Evolutionary conservation across 1,140 invertebrate species (phyloP).

Genomic region (Batillaria attramentaria): DNA sequence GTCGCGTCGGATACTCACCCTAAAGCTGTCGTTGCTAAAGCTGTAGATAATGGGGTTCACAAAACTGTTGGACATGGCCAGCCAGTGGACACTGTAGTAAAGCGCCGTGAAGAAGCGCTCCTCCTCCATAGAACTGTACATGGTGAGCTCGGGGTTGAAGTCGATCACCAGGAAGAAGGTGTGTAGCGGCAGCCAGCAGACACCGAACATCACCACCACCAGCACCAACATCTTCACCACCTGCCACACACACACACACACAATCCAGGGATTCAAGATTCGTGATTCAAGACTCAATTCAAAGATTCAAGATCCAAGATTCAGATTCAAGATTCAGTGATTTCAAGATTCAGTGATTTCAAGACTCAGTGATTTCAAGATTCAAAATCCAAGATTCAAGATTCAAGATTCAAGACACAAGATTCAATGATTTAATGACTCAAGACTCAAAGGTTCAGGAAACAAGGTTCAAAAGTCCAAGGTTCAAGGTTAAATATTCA

Average conservation of each 20-base stretch:
- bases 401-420: too few relatives aligned
- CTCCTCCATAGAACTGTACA: constrained; percentile 32
- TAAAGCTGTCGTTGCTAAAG: constrained; percentile 89
- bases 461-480: too few relatives aligned
- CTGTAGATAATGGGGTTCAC: constrained; percentile 92
- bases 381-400: too few relatives aligned
- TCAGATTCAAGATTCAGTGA: background rate
- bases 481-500: too few relatives aligned
- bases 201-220: constrained; percentile 74
- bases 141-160: constrained; percentile 47
- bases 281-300: background rate
- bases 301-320: background rate
- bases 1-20: constrained; percentile 74
- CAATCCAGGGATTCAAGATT: background rate
- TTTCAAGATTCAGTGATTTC: too few relatives aligned
- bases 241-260: constrained; percentile 54
- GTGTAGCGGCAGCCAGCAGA: constrained; percentile 75
- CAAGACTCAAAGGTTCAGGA: too few relatives aligned
- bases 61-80: constrained; percentile 82
- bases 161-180: constrained; percentile 66
- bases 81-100: constrained; percentile 72
- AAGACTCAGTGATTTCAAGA: too few relatives aligned
- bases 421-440: too few relatives aligned
- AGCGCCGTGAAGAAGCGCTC: constrained; percentile 47
- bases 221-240: constrained; percentile 76